Evolutionary conservation across 2,888 invertebrate genomes (phyloP), one percentile per base, ranked within the genome.

Genomic region (Callyntrura sp.): DNA sequence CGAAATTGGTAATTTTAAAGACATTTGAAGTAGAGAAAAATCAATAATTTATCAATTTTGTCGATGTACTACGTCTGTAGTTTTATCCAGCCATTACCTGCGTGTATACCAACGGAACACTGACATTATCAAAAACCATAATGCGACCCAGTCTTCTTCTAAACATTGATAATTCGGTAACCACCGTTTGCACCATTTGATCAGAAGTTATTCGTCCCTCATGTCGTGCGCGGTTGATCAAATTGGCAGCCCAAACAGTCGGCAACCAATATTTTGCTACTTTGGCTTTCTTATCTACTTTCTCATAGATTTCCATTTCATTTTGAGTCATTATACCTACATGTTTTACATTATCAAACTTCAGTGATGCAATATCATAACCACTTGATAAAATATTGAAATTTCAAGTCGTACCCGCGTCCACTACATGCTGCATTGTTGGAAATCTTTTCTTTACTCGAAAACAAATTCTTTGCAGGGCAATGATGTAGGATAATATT

Each of bases 231-330:
- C 98, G 95, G 94, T 98, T 98, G 93, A 98, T 97, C 91, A 98
- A 97, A 94, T 98, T 98, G 5, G 98, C 98, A 62, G 98, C 98
- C 98, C 98, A 98, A 17, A 98, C 98, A 82, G 98, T 95, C 0
- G 98, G 98, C 97, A 98, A 97, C 98, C 98, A 98, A 94, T 98
- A 98, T 95, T 97, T 97, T 14, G 98, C 97, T 97, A 98, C 98
- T 3, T 97, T 91, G 12, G 97, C 97, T 94, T 98, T 98, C 14
- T 96, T 96, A 94, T 98, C 97, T 96, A 98, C 96, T 94, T 97
- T 96, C 94, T 98, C 98, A 94, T 98, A 98, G 83, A 98, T 98
- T 94, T 98, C 85, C 94, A 97, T 96, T 94, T 98, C 98, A 93
- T 97, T 98, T 94, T 98, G 98, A 95, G 98, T 96, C 97, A 98